Evolutionary conservation across 2,888 invertebrate species (phyloP).

Genomic region (Thecocarcelia acutangulata): DNA sequence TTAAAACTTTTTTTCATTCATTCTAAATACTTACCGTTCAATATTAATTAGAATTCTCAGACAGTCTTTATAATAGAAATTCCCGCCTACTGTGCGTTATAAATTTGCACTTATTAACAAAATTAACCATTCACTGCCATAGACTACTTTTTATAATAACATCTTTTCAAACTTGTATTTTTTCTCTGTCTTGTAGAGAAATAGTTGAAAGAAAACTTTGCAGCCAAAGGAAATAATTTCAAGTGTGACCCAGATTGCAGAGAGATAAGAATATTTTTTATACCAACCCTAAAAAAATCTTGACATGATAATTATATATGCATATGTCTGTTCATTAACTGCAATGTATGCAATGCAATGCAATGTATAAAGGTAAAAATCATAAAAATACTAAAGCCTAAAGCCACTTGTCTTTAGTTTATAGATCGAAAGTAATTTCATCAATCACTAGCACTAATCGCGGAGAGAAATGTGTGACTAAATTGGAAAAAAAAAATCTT

Average conservation of each 20-base stretch:
- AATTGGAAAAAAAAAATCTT: no score
- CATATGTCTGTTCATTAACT: neutral
- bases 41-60: neutral
- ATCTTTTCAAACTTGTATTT: slow-evolving; percentile 6
- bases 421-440: no score
- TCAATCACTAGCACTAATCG: no score
- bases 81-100: neutral
- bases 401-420: no score
- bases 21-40: neutral
- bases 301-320: slow-evolving; percentile 19
- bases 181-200: neutral
- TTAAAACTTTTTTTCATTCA: neutral
- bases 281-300: slow-evolving; percentile 21
- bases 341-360: neutral
- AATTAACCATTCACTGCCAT: no score
- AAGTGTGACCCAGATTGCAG: slow-evolving; percentile 26
- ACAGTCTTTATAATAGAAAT: neutral
- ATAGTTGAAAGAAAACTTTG: neutral
- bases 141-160: neutral
- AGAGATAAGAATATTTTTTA: slow-evolving; percentile 35
- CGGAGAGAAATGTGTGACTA: no score
- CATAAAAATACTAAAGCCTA: no score
- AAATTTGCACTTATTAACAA: neutral
- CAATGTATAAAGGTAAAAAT: neutral
- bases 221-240: slow-evolving; percentile 37